phyloP scores from a whole-genome alignment of 2,888 invertebrate genomes.

The Himalopsyche kuldschensis region DNA sequence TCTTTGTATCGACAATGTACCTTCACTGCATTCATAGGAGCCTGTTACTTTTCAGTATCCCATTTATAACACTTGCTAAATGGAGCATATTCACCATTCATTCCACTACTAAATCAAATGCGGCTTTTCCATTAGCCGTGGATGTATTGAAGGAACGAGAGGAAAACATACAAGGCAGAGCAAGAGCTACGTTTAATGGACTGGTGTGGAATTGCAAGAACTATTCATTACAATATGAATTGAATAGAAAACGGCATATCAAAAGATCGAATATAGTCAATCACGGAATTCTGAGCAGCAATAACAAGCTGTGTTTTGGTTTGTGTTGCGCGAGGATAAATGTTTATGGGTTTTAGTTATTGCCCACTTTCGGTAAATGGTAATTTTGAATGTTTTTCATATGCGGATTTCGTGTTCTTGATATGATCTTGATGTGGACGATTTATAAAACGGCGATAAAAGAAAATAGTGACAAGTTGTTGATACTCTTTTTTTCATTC shows the following conservation, averaged over 20 bases:
- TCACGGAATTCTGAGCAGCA: slow-evolving; percentile 14
- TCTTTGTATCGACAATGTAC: slow-evolving; percentile 23
- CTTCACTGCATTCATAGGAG: slow-evolving; percentile 30
- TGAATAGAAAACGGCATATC: slow-evolving; percentile 30
- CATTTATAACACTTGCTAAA: slow-evolving; percentile 39
- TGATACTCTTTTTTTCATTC: background rate
- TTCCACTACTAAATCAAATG: slow-evolving; percentile 38
- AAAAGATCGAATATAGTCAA: slow-evolving; percentile 34
- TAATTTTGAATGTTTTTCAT: background rate
- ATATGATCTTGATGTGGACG: background rate
- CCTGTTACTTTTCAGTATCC: slow-evolving; percentile 36
- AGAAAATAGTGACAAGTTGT: background rate
- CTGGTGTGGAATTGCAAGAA: slow-evolving; percentile 30
- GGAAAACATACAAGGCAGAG: slow-evolving; percentile 1
- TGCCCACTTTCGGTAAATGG: background rate
- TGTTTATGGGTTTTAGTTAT: background rate
- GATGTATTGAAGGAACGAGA: slow-evolving; percentile 19
- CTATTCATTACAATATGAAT: slow-evolving; percentile 39
- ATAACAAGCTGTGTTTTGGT: background rate
- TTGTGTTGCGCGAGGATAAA: background rate
- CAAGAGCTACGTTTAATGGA: slow-evolving; percentile 36
- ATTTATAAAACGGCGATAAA: background rate
- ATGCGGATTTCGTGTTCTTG: background rate
- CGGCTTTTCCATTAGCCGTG: slow-evolving; percentile 39
- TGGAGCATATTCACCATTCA: slow-evolving; percentile 39